Conservation (phyloP, 2,797 vertebrate species). For the Aulostomus chinensis region DNA sequence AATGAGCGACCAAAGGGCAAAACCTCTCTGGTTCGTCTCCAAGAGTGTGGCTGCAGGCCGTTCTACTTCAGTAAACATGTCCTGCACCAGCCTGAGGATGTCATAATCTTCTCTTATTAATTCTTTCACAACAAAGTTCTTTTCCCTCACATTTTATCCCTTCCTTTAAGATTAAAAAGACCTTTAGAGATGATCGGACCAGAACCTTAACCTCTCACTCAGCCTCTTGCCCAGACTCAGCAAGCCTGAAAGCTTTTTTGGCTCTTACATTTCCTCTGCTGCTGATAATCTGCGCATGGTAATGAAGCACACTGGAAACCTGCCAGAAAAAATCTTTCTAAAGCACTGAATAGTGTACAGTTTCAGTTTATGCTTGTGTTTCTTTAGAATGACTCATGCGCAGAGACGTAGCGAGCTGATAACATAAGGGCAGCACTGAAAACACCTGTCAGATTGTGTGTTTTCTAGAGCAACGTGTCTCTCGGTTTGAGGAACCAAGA, state of each 20-base stretch:
- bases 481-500: conserved; percentile 2
- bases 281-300: conserved; percentile 48
- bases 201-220: conserved; percentile 13
- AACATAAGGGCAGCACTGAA: conserved; percentile 1
- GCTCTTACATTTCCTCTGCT: conserved; percentile 32
- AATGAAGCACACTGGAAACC: conserved; percentile 33
- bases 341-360: conserved; percentile 4
- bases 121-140: not conserved
- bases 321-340: conserved; percentile 11
- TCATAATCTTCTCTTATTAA: conserved; percentile 2
- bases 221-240: conserved; percentile 10
- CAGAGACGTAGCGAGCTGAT: conserved; percentile 3
- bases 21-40: no score
- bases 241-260: conserved; percentile 67
- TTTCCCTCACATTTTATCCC: conserved; percentile 2
- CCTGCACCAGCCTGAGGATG: no score
- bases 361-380: not conserved
- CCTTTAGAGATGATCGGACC: conserved; percentile 39
- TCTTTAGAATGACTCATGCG: conserved; percentile 1
- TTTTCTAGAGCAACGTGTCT: not conserved
- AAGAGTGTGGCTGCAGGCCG: no score
- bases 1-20: no score
- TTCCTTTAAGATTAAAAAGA: conserved; percentile 9
- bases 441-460: not conserved
- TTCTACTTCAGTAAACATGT: no score